Percentiles rank a stretch among this genome's conserved stretches.
These are phyloP conservation scores for Taurulus bubalis DNA, from an alignment of 2,113 vertebrate genomes.

Conservation along the genomic window DNA sequence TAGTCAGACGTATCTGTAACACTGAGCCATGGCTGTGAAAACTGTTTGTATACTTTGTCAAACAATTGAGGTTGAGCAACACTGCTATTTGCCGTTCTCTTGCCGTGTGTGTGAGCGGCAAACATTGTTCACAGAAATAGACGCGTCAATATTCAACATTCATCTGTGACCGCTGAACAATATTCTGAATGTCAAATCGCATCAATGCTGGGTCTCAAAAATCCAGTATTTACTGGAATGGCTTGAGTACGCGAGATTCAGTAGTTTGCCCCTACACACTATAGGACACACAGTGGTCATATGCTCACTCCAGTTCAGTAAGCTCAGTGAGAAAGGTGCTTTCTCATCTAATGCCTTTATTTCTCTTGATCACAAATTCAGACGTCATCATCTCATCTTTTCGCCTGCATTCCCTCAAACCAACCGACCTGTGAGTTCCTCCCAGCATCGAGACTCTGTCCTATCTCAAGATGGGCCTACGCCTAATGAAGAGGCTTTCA, in stretches of 20 bases:
- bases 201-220: background rate
- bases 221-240: background rate
- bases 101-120: background rate
- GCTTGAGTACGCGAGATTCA: background rate
- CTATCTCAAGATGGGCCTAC: background rate
- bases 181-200: background rate
- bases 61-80: conserved; percentile 1
- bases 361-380: background rate
- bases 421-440: background rate
- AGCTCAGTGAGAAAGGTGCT: background rate
- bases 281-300: background rate
- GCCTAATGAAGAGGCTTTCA: conserved; percentile 8
- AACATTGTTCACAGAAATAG: background rate
- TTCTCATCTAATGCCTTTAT: background rate
- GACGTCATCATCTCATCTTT: background rate
- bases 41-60: background rate
- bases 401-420: background rate
- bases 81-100: background rate
- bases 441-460: background rate
- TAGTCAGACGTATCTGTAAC: background rate
- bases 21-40: background rate
- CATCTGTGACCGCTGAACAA: background rate
- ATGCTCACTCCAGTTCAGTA: background rate
- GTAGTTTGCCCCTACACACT: background rate
- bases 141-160: background rate